A percentile compares a stretch with the other conserved stretches of the same genome.
phyloP scores from a whole-genome alignment of 2,888 invertebrate species.

The Lycia hirtaria region DNA sequence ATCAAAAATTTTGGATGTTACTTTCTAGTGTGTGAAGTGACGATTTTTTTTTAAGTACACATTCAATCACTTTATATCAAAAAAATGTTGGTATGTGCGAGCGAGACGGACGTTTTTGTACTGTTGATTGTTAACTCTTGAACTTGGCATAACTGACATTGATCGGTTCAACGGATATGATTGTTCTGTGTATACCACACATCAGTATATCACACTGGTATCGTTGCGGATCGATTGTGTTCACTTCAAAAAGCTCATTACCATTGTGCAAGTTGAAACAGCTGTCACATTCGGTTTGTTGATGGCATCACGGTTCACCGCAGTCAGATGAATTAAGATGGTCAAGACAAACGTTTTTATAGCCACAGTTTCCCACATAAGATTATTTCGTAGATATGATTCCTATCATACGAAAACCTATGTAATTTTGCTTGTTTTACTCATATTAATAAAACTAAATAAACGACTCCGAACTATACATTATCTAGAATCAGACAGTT shows the following conservation, averaged over 20 bases:
- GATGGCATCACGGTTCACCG: conserved; percentile 17
- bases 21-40: no score
- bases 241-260: conserved; percentile 21
- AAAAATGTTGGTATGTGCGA: no score
- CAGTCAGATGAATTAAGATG: conserved; percentile 2
- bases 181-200: conserved; percentile 21
- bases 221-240: conserved; percentile 28
- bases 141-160: conserved; percentile 29
- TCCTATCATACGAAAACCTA: no score
- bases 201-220: no score
- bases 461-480: no score
- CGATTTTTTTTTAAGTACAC: no score
- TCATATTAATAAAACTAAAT: no score
- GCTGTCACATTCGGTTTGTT: conserved; percentile 12
- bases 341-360: background rate
- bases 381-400: background rate
- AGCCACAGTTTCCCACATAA: background rate
- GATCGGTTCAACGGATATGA: conserved; percentile 6
- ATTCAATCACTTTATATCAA: no score
- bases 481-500: no score
- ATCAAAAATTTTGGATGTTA: no score
- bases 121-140: conserved; percentile 40
- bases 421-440: no score
- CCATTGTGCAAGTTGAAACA: conserved; percentile 6
- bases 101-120: no score